Base-by-base conservation (phyloP, 2,888 invertebrate species). In the Rhagium mordax region DNA sequence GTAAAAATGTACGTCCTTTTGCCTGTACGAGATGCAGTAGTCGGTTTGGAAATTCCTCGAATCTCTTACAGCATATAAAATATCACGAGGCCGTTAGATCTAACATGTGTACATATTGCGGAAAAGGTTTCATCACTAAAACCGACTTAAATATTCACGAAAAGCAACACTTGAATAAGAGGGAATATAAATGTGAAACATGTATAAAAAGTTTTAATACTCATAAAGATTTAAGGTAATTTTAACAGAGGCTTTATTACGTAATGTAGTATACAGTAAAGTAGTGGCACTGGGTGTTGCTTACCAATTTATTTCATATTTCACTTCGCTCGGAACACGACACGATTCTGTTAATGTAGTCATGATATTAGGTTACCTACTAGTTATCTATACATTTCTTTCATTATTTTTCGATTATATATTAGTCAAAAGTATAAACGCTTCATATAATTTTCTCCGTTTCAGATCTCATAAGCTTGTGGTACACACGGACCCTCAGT, bases 71-170 rank as follows among this genome's bases (percentile, higher is more conserved):
- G 67, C 85, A 85, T 69, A 72, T 81, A n/a, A 83, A 83, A 69
- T 84, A 84, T 62, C 84, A 84, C 59, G 79, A 79, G 2, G 83
- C 82, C 2, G 79, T 81, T 7, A 72, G 85, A 21, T 78, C 79
- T 6, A 80, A 84, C 73, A 81, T 84, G 55, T 85, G 85, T 68
- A 80, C 81, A 7, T 84, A 78, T 69, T 85, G 85, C 69, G 85
- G 85, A 0, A 91, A 90, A 82, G 88, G 88, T 18, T 85, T 82
- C 70, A 82, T 83, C 13, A 84, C 84, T 2, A 83, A 81, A 69
- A 81, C 80, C 18, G 84, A 84, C 73, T 68, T 85, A 47, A 82
- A 77, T 51, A 79, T 81, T 5, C 85, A 85, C 55, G 85, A 85
- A 75, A 82, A 83, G 69, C 80, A 80, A 13, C 85, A 85, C 76